phyloP scores from a whole-genome alignment of 1,140 invertebrate species.

The Argopecten irradians region DNA sequence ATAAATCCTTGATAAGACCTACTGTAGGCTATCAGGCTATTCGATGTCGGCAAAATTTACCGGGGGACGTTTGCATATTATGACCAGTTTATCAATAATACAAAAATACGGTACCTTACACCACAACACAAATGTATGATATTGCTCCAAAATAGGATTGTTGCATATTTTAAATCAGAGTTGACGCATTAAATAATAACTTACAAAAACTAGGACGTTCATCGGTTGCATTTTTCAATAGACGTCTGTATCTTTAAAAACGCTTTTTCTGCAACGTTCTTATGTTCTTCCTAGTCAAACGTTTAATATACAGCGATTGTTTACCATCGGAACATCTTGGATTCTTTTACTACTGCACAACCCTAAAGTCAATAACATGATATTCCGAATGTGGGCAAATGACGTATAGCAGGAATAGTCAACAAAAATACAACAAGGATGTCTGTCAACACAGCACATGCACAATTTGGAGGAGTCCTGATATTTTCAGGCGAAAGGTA shows the following conservation, averaged over 20 bases:
- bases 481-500: conserved; percentile 95
- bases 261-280: neutral
- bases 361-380: neutral
- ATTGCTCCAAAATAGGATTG: too few relatives aligned
- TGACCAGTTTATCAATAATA: too few relatives aligned
- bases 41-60: too few relatives aligned
- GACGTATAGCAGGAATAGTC: neutral
- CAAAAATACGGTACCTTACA: too few relatives aligned
- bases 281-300: neutral
- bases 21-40: too few relatives aligned
- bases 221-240: neutral
- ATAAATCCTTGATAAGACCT: too few relatives aligned
- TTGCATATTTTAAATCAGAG: neutral
- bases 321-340: neutral
- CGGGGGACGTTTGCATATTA: too few relatives aligned
- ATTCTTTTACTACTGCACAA: neutral
- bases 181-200: neutral
- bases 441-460: conserved; percentile 95
- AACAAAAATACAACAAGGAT: conserved; percentile 78
- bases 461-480: conserved; percentile 90
- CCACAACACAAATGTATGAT: too few relatives aligned
- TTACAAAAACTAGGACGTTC: conserved; percentile 2
- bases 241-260: neutral
- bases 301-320: neutral
- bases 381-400: neutral